A percentile compares a stretch with the other conserved stretches of the same genome.
Conservation (phyloP, 2,888 invertebrate species). For the Drosophila falleni region DNA sequence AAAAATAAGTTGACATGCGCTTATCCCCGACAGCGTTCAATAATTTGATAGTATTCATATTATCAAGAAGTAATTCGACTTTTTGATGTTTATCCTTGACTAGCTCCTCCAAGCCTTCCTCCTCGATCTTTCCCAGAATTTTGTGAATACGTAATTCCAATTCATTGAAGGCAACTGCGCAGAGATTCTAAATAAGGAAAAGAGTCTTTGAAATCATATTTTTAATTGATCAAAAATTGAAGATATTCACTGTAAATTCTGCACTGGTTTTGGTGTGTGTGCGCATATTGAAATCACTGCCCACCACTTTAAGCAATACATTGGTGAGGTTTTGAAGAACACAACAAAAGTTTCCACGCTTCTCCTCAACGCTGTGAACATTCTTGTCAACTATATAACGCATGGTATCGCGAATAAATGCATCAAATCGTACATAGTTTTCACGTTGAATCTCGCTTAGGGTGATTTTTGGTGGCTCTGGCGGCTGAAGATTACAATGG, state of each 20-base stretch:
- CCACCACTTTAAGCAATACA: slow-evolving; percentile 69
- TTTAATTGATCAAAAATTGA: not conserved
- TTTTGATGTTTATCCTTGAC: not conserved
- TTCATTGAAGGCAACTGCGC: slow-evolving; percentile 56
- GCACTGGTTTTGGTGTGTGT: slow-evolving; percentile 58
- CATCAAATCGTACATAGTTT: slow-evolving; percentile 53
- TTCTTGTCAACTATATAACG: slow-evolving; percentile 53
- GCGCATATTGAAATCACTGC: slow-evolving; percentile 73
- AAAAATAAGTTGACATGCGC: slow-evolving; percentile 31
- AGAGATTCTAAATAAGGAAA: slow-evolving; percentile 54
- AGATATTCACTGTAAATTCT: slow-evolving; percentile 60
- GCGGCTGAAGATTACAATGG: slow-evolving; percentile 23
- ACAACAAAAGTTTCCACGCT: slow-evolving; percentile 66
- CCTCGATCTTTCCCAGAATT: slow-evolving; percentile 41
- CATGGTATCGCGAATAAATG: slow-evolving; percentile 44
- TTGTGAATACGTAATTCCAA: slow-evolving; percentile 55
- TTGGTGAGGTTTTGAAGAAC: slow-evolving; percentile 70
- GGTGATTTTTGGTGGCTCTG: accelerated
- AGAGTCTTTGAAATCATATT: not conserved
- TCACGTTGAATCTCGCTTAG: slow-evolving; percentile 32
- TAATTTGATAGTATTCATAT: slow-evolving; percentile 58
- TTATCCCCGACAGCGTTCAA: slow-evolving; percentile 47
- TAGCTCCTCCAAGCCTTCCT: slow-evolving; percentile 35
- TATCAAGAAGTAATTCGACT: slow-evolving; percentile 38
- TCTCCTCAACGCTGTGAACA: slow-evolving; percentile 49